Evolutionary conservation across 2,797 vertebrate species (phyloP).

Genomic region (Acanthis flammea): DNA sequence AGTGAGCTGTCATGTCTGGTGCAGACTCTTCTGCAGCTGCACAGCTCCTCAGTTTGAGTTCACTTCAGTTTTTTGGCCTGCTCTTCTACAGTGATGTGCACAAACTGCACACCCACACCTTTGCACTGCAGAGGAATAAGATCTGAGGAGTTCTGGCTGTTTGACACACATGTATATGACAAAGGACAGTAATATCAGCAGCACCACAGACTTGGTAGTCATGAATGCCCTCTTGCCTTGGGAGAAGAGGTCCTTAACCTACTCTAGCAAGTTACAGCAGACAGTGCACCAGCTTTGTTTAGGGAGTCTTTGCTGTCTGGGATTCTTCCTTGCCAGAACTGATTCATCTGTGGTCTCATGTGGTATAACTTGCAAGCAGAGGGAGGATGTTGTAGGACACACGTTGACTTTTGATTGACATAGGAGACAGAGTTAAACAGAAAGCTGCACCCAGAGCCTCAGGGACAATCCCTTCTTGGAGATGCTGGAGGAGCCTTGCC

Average conservation of each 20-base stretch:
- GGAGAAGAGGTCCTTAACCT: not conserved
- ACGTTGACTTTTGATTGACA: not conserved
- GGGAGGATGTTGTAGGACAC: not conserved
- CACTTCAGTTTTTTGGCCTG: not conserved
- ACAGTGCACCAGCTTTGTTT: not conserved
- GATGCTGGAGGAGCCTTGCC: not conserved
- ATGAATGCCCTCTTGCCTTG: not conserved
- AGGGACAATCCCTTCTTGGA: not conserved
- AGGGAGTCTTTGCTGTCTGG: not conserved
- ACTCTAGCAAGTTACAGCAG: not conserved
- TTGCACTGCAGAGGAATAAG: not conserved
- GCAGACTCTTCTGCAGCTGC: not conserved
- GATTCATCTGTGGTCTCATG: not conserved
- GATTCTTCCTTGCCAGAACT: not conserved
- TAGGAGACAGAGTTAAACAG: not conserved
- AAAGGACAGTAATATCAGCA: not conserved
- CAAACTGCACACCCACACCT: not conserved
- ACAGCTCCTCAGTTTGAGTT: not conserved
- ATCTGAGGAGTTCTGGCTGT: not conserved
- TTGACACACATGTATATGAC: not conserved
- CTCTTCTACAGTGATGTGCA: not conserved
- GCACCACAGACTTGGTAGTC: not conserved
- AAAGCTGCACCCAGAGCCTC: not conserved
- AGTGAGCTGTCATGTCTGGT: not conserved
- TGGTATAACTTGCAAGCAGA: not conserved